Base-by-base conservation (phyloP, 2,113 vertebrate genomes). In the Forbesichthys agassizii region DNA sequence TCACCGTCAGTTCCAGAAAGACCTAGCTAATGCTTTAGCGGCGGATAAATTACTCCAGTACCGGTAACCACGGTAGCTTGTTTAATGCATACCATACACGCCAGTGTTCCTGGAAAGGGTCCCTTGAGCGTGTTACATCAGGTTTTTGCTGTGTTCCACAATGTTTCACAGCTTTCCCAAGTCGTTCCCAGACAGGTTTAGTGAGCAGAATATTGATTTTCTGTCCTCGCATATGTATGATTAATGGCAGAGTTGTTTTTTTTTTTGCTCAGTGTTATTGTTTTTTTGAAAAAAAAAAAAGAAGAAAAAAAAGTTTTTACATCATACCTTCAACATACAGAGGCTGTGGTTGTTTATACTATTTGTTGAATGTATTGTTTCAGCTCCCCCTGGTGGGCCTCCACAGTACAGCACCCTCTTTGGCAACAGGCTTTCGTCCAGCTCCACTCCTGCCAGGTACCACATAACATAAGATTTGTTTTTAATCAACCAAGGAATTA, bases 401-500 rank as follows among this genome's bases (percentile, higher is more conserved):
- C 73, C 93, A 1, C 93, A 95, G 71, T 88, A 93, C 87, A 88
- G 86, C 78, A 59, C 90, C 74, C 68, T 94, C 64, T 93, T 94
- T 69, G 92, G 90, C 64, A 94, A 80, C 86, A 90, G 91, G 75
- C 78, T 92, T 48, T 93, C 92, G 0, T 90, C 91, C 64, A 91
- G 91, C 80, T 91, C 92, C 1, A 90, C 91, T 73, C 92, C 92
- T 77, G 90, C 91, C 81, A 92, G 91, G 93, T 93, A 90, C 53
- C 33, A 67, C 27, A 27, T 27, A 3, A 27, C 27, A 63, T 27
- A n/a, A 18, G 47, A 56, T 18, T 7, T 5, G 8, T 10, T 58
- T 6, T 42, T 42, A 42, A 9, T 42, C 47, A 49, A 18, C 8
- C 47, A 20, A 53, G 27, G 7, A 33, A 51, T 13, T 8, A 57